Conservation (phyloP, 1,140 invertebrate genomes). For the Druon quercuslanigerum region DNA sequence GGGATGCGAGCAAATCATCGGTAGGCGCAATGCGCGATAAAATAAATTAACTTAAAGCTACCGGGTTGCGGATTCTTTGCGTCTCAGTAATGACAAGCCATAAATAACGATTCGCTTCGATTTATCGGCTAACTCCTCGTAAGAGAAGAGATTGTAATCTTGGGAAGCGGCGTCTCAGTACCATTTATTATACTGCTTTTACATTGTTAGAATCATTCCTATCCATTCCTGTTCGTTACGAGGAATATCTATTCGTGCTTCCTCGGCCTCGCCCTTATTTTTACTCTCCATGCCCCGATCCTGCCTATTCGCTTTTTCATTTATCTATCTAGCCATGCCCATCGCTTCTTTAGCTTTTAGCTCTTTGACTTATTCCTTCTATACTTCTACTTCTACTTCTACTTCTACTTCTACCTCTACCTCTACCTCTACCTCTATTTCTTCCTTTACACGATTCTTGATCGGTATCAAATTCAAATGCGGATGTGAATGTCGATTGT, state of each 20-base stretch:
- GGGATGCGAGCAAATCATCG: constrained; percentile 44
- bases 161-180: constrained; percentile 47
- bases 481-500: background rate
- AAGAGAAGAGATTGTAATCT: constrained; percentile 49
- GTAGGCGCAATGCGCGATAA: constrained; percentile 51
- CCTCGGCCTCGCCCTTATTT: constrained; percentile 6
- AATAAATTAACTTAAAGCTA: constrained; percentile 59
- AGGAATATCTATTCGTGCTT: constrained; percentile 1
- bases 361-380: background rate
- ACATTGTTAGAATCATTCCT: constrained; percentile 47
- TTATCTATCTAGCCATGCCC: background rate
- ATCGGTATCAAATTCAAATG: constrained; percentile 3
- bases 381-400: too few species aligned
- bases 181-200: constrained; percentile 51
- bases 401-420: too few species aligned
- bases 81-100: constrained; percentile 50
- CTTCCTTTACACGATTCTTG: background rate
- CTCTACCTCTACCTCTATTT: too few species aligned
- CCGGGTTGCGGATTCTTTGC: constrained; percentile 49
- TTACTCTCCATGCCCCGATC: background rate
- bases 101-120: constrained; percentile 52
- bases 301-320: background rate
- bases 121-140: constrained; percentile 47
- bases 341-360: background rate
- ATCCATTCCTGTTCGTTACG: constrained; percentile 16